Base-by-base conservation (phyloP, 2,888 invertebrate genomes). In the Trachelus troglodyta region DNA sequence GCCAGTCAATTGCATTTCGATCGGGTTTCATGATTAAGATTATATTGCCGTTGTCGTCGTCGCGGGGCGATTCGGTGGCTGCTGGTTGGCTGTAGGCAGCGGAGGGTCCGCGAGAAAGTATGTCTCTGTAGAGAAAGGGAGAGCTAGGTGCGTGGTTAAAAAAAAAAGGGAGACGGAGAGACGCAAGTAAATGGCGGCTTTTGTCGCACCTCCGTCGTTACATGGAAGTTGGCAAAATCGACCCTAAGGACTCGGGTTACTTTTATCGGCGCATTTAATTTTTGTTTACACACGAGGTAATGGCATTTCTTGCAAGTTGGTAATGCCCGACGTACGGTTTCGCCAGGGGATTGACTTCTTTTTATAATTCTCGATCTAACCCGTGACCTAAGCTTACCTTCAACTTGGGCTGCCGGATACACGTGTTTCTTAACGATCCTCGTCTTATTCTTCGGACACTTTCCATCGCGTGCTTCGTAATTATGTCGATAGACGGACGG, bases 21-120 rank as follows among this genome's bases (percentile, higher is more conserved):
- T 90, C 90, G 84, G 85, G 85, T 90, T 89, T 89, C 89, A 86
- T 87, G 87, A 89, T 89, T 85, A 86, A 83, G 83, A 87, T 86
- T 87, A 88, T 56, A 56, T 86, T 87, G 85, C 85, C 12, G 33
- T 85, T 87, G 85, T 85, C 79, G 76, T 82, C 80, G 77, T 79
- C 79, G 75, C 71, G 78, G 37, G 23, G 34, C 31, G 35, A 71
- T 77, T 75, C 74, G 31, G 69, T 69, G 71, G 71, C 71, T 33
- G 23, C 23, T 23, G 23, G 23, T 56, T 56, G 56, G 23, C 56
- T 56, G 23, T 23, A 56, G 56, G 56, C 56, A 56, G 56, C 23
- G 23, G 23, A 56, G 56, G 56, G 56, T 56, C 56, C 56, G 56
- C 56, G 56, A 56, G 56, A 23, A 56, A 9, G 56, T 56, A 56